phyloP scores from a whole-genome alignment of 2,797 vertebrate species.

The Chaunax sp. region DNA sequence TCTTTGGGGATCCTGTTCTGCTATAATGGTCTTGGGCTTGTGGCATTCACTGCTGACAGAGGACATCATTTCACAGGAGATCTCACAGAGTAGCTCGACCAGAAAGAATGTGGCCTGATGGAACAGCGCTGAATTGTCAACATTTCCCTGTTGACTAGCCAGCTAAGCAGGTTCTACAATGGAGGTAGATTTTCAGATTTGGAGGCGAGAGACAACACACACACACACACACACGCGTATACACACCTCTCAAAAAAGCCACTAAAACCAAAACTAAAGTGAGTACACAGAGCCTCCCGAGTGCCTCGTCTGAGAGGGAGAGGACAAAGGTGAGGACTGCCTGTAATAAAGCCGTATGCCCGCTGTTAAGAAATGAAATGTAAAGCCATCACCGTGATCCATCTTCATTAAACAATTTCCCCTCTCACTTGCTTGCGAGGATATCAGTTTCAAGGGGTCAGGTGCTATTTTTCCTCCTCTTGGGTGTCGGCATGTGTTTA shows the following conservation, averaged over 20 bases:
- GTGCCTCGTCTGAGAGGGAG: conserved; percentile 67
- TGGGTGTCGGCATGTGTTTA: conserved; percentile 78
- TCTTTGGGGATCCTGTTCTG: conserved; percentile 74
- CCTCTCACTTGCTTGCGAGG: conserved; percentile 81
- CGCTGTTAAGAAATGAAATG: conserved; percentile 87
- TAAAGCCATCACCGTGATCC: conserved; percentile 86
- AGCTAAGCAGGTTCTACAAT: conserved; percentile 78
- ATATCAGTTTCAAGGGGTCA: conserved; percentile 84
- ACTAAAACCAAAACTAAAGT: conserved; percentile 67
- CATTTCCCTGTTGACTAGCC: conserved; percentile 79
- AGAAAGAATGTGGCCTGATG: conserved; percentile 78
- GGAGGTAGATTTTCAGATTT: conserved; percentile 78
- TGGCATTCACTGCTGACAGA: conserved; percentile 87
- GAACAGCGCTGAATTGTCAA: conserved; percentile 82
- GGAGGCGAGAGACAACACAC: conserved; percentile 59
- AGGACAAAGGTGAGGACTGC: conserved; percentile 83
- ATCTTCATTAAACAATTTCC: conserved; percentile 87
- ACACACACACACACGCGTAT: conserved; percentile 12
- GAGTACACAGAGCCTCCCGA: conserved; percentile 70
- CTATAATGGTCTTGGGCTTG: conserved; percentile 73
- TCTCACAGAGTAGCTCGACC: conserved; percentile 81
- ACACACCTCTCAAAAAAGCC: conserved; percentile 26
- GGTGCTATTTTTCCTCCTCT: conserved; percentile 79
- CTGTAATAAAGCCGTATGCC: conserved; percentile 88
- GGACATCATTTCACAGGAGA: conserved; percentile 87